These are phyloP conservation scores for Drosophila anomalipes DNA, from an alignment of 2,888 invertebrate genomes.

Conservation along the genomic window DNA sequence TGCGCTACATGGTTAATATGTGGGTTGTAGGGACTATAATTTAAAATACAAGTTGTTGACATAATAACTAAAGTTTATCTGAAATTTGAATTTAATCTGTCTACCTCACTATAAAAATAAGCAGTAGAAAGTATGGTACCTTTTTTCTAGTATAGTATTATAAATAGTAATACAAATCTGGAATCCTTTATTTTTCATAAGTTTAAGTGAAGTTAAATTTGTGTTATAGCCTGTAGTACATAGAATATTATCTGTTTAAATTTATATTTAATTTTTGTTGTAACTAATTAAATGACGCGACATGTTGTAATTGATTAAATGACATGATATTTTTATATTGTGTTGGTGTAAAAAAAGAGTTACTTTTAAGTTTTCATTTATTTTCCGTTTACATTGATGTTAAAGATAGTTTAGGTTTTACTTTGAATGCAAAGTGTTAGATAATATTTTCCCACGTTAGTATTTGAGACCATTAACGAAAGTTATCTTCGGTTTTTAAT, in stretches of 20 bases:
- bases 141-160: not conserved
- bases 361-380: not conserved
- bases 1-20: slow-evolving; percentile 59
- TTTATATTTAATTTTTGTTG: not conserved
- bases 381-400: not conserved
- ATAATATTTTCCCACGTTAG: slow-evolving; percentile 49
- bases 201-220: not conserved
- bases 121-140: not conserved
- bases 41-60: not conserved
- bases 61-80: not conserved
- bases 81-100: not conserved
- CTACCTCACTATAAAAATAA: not conserved
- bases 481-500: slow-evolving; percentile 31
- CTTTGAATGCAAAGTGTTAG: slow-evolving; percentile 7
- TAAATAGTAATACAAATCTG: not conserved
- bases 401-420: not conserved
- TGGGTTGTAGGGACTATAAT: slow-evolving; percentile 31
- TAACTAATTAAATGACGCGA: not conserved
- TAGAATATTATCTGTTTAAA: not conserved
- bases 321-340: not conserved
- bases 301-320: not conserved
- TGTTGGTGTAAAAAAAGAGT: not conserved
- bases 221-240: not conserved
- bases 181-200: too few relatives aligned
- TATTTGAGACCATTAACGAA: slow-evolving; percentile 34